phyloP scores from a whole-genome alignment of 2,888 invertebrate species.

The Eupsilia transversa region DNA sequence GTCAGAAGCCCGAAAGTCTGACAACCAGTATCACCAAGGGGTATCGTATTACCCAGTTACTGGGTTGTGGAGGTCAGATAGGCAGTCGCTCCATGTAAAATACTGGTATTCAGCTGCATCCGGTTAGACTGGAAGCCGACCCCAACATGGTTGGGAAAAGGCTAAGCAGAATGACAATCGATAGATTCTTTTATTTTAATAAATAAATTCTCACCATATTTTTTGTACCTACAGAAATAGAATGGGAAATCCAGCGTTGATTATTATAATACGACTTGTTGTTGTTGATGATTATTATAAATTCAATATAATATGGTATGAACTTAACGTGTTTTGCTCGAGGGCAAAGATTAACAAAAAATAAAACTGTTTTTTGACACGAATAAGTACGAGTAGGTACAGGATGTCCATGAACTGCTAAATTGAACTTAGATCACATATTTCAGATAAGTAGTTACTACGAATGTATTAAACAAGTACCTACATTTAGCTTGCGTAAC shows the following conservation, averaged over 20 bases:
- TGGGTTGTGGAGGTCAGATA: too few relatives aligned
- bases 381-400: neutral
- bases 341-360: constrained; percentile 22
- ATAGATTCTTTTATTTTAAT: neutral
- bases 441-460: constrained; percentile 9
- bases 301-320: constrained; percentile 7
- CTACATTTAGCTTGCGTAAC: neutral
- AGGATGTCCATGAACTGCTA: constrained; percentile 22
- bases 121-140: too few relatives aligned
- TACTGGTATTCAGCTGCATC: too few relatives aligned
- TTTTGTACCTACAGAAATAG: neutral
- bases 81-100: too few relatives aligned
- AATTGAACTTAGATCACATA: constrained; percentile 39
- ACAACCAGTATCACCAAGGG: too few relatives aligned
- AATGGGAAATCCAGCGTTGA: neutral
- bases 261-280: constrained; percentile 9
- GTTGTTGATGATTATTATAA: constrained; percentile 16
- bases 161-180: too few relatives aligned
- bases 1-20: too few relatives aligned
- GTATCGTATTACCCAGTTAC: too few relatives aligned
- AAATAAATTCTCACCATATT: neutral
- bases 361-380: neutral
- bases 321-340: constrained; percentile 2
- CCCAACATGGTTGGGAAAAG: too few relatives aligned
- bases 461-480: neutral